Evolutionary conservation across 2,888 invertebrate genomes (phyloP).

Genomic region (Parapristionchus giblindavisi): DNA sequence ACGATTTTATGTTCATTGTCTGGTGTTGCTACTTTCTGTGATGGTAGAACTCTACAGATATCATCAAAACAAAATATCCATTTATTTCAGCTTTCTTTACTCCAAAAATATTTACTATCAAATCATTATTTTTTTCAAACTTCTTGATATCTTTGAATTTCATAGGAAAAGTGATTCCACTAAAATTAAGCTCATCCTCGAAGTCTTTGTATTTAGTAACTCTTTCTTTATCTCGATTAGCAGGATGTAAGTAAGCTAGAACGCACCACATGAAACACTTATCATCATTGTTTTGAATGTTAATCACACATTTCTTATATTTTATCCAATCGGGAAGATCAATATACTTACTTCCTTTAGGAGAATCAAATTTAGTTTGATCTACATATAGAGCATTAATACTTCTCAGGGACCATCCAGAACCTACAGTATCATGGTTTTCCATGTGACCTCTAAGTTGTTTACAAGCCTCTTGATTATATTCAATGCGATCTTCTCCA

Average conservation of each 20-base stretch:
- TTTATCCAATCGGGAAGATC: constrained; percentile 41
- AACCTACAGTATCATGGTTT: constrained; percentile 39
- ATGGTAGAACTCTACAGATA: constrained; percentile 40
- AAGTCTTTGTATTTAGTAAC: constrained; percentile 43
- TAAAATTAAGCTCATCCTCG: constrained; percentile 48
- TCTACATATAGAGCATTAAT: constrained; percentile 37
- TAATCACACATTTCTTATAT: constrained; percentile 42
- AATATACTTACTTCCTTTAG: constrained; percentile 41
- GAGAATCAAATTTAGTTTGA: constrained; percentile 39
- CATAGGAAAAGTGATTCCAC: constrained; percentile 44
- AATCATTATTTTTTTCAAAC: constrained; percentile 50
- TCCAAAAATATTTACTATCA: constrained; percentile 45
- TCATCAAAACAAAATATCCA: too few species aligned
- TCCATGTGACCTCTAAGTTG: constrained; percentile 41
- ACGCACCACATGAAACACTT: constrained; percentile 49
- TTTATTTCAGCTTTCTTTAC: constrained; percentile 38
- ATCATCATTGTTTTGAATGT: constrained; percentile 45
- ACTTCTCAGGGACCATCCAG: constrained; percentile 41
- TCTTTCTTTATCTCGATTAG: constrained; percentile 41
- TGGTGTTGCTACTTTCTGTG: constrained; percentile 39
- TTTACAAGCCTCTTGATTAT: constrained; percentile 41
- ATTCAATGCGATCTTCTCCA: constrained; percentile 42
- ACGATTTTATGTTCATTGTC: constrained; percentile 40
- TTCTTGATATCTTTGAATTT: constrained; percentile 47
- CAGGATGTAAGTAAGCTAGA: constrained; percentile 45